Conservation (phyloP, 2,113 vertebrate genomes). For the Athene noctua region DNA sequence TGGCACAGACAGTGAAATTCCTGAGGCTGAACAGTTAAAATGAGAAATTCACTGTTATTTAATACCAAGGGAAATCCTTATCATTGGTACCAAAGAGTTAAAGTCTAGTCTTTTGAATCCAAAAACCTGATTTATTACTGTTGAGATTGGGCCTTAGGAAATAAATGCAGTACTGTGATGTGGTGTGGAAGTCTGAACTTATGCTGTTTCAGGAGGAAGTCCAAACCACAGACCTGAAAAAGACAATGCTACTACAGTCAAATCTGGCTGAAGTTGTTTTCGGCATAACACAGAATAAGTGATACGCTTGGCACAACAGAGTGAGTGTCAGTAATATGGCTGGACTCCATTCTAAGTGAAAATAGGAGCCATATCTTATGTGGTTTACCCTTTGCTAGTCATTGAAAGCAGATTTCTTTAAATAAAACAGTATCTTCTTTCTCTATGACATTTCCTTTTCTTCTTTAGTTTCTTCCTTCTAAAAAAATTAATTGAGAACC, state of each 20-base stretch:
- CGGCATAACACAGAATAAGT: constrained; percentile 24
- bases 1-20: not conserved
- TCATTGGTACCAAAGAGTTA: constrained; percentile 27
- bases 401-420: constrained; percentile 12
- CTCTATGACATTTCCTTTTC: constrained; percentile 22
- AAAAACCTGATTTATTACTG: constrained; percentile 36
- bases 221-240: constrained; percentile 61
- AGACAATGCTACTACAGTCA: constrained; percentile 60
- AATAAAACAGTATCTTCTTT: constrained; percentile 1
- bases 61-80: constrained; percentile 23
- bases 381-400: not conserved
- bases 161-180: constrained; percentile 54
- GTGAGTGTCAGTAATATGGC: not conserved
- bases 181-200: constrained; percentile 58
- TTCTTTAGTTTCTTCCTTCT: not conserved
- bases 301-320: not conserved
- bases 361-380: constrained; percentile 20
- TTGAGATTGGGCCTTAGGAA: constrained; percentile 39
- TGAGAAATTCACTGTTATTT: not conserved
- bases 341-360: constrained; percentile 20
- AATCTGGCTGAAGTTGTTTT: constrained; percentile 45
- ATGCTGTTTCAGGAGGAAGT: constrained; percentile 23
- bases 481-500: not conserved
- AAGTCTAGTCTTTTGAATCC: constrained; percentile 27
- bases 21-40: not conserved